Percentiles rank a stretch among this genome's conserved stretches.
Conservation (phyloP, 2,888 invertebrate genomes). For the Dermolepida albohirtum region DNA sequence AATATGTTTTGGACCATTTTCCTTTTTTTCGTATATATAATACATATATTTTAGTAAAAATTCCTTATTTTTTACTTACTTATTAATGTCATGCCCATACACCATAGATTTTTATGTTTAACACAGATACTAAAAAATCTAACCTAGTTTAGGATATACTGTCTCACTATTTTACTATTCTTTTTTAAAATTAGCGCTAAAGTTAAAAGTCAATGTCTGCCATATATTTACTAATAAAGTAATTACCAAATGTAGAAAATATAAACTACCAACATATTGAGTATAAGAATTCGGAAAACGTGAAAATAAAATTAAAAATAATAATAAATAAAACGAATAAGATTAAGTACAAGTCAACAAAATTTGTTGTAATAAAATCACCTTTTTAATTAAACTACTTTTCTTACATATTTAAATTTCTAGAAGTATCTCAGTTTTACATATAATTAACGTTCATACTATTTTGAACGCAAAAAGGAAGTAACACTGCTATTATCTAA, state of each 20-base stretch:
- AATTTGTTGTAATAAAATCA: no score
- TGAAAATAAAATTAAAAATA: no score
- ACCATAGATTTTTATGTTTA: slow-evolving; percentile 29
- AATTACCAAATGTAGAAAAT: background rate
- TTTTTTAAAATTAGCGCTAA: slow-evolving; percentile 7
- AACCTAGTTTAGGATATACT: slow-evolving; percentile 26
- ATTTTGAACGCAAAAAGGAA: no score
- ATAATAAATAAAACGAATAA: no score
- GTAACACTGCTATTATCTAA: no score
- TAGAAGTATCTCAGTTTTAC: no score
- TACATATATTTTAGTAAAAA: slow-evolving; percentile 34
- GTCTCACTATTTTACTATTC: slow-evolving; percentile 8
- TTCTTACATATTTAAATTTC: no score
- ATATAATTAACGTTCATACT: no score
- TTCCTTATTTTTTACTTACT: slow-evolving; percentile 30
- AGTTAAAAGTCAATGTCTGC: background rate
- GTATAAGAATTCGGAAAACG: no score
- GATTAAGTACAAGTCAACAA: no score
- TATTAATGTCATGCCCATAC: slow-evolving; percentile 26
- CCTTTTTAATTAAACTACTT: no score
- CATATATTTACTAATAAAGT: background rate
- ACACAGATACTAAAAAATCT: slow-evolving; percentile 35
- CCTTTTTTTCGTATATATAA: slow-evolving; percentile 17
- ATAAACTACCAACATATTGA: no score
- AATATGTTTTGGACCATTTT: slow-evolving; percentile 18